Base-by-base conservation (phyloP, 1,140 invertebrate species). In the Mizuhopecten yessoensis region DNA sequence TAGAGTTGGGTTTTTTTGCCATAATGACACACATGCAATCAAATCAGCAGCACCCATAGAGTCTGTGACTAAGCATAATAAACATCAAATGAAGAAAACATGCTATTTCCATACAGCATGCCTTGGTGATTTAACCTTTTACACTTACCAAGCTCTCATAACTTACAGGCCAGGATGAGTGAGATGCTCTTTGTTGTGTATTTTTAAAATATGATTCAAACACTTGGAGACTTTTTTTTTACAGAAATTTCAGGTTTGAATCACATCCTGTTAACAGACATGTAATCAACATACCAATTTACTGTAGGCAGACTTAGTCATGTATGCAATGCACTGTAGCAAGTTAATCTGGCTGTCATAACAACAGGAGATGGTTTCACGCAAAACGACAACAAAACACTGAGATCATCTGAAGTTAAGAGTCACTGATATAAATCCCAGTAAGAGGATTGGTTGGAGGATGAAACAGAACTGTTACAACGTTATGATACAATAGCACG, bases 361-460 rank as follows among this genome's bases (percentile, higher is more conserved):
- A 29, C 13, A n/a, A 39, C 36, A 39, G 36, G 5, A 75, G n/a
- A 75, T 29, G 17, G 17, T 75, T 75, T 75, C n/a, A 75, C n/a
- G n/a, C 23, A 75, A 75, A 75, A 75, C n/a, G 17, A 75, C 1
- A 75, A 49, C 45, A 49, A n/a, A n/a, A 49, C 11, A 49, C 5
- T 75, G 57, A 75, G 57, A 75, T 75, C 57, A 75, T 75, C 57
- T n/a, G n/a, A 29, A 29, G 57, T 75, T 75, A n/a, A 5, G 57
- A 75, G 29, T 75, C 57, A 29, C 0, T 9, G 57, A 75, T 75
- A 75, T 3, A 29, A 5, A 23, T 17, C 57, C 0, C 57, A 5
- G 57, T 29, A 7, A 75, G 23, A 5, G 5, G 57, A 75, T 75
- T 75, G 57, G 57, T 75, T 75, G 57, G 57, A 29, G 5, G n/a